Percentiles rank a stretch among this genome's conserved stretches.
Evolutionary conservation across 2,888 invertebrate species (phyloP).

Genomic region (Hemithea aestivaria): DNA sequence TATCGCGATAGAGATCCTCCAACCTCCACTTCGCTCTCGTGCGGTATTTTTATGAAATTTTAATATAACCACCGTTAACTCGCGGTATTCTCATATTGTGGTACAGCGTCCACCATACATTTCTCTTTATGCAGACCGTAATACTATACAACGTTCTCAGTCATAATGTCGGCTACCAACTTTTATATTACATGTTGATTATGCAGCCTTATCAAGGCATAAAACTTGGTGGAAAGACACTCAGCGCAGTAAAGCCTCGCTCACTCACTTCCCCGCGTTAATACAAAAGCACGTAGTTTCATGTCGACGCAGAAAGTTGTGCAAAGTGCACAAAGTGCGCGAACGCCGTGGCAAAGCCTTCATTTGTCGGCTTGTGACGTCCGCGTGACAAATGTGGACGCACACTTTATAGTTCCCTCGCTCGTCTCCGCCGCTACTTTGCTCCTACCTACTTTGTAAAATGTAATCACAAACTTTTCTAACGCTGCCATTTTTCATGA

Average conservation of each 20-base stretch:
- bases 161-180: constrained; percentile 24
- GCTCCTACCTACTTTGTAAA: constrained; percentile 55
- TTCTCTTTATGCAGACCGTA: constrained; percentile 26
- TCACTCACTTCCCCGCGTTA: constrained; percentile 66
- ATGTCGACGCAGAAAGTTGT: constrained; percentile 73
- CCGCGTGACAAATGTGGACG: constrained; percentile 77
- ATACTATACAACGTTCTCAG: constrained; percentile 18
- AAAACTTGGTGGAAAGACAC: constrained; percentile 69
- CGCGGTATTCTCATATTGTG: constrained; percentile 11
- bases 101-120: constrained; percentile 9
- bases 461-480: constrained; percentile 47
- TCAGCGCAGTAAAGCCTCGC: constrained; percentile 59
- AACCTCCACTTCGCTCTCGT: constrained; percentile 17
- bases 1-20: constrained; percentile 48
- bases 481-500: constrained; percentile 32
- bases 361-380: constrained; percentile 78
- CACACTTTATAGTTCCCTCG: constrained; percentile 56
- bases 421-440: constrained; percentile 49
- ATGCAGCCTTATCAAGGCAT: constrained; percentile 65
- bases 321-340: constrained; percentile 76
- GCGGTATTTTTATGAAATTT: constrained; percentile 14
- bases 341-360: constrained; percentile 74
- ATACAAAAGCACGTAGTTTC: constrained; percentile 75
- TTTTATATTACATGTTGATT: constrained; percentile 62
- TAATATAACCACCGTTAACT: constrained; percentile 18